Percentiles rank a stretch among this genome's conserved stretches.
phyloP scores from a whole-genome alignment of 2,888 invertebrate species.

The Nomada goodeniana region DNA sequence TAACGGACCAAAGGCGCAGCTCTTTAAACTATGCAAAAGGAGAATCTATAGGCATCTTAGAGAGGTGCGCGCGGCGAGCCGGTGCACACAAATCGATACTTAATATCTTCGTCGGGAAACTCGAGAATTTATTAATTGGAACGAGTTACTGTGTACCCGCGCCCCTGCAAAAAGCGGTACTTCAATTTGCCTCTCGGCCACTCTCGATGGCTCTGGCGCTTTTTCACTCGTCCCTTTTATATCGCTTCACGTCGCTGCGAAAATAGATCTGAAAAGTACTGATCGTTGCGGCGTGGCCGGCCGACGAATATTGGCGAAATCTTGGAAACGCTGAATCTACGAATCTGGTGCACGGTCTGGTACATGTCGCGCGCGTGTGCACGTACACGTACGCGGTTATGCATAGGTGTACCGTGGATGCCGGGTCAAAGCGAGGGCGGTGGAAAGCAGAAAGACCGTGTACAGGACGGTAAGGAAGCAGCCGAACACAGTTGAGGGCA shows the following conservation, averaged over 20 bases:
- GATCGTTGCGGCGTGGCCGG: conserved; percentile 20
- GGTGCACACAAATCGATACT: conserved; percentile 34
- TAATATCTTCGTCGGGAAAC: conserved; percentile 22
- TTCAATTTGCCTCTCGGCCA: conserved; percentile 13
- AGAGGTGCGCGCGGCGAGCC: neutral
- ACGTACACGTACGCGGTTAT: neutral
- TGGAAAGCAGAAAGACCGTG: neutral
- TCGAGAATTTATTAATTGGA: conserved; percentile 44
- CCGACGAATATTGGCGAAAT: conserved; percentile 41
- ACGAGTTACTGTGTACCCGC: neutral
- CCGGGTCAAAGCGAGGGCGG: conserved; percentile 7
- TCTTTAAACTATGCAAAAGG: conserved; percentile 12
- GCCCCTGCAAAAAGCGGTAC: neutral
- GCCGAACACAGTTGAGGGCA: neutral
- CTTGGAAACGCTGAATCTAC: conserved; percentile 63
- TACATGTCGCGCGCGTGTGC: conserved; percentile 38
- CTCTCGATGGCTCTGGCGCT: neutral
- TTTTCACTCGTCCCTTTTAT: conserved; percentile 6
- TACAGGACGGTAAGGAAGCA: neutral
- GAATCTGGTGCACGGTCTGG: conserved; percentile 52
- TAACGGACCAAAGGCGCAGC: neutral
- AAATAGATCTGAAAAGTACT: conserved; percentile 5
- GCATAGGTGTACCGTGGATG: neutral
- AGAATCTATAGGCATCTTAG: neutral
- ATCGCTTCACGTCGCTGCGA: neutral